A percentile compares a stretch with the other conserved stretches of the same genome.
phyloP scores from a whole-genome alignment of 2,797 vertebrate genomes.

The Manis crassicaudata region DNA sequence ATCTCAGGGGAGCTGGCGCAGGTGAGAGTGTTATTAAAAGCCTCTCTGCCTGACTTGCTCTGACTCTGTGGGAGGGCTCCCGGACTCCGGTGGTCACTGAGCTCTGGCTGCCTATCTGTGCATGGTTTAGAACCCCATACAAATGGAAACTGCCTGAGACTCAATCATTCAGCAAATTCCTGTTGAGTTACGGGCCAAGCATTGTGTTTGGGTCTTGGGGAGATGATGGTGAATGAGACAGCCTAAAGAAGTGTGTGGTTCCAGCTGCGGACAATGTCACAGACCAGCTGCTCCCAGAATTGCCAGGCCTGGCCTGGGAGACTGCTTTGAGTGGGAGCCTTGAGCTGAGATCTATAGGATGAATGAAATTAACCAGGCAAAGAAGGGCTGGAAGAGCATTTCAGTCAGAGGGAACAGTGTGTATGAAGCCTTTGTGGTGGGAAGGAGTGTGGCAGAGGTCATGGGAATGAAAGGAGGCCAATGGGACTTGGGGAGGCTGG shows the following conservation, averaged over 20 bases:
- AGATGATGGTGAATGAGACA: neutral
- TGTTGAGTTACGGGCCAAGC: neutral
- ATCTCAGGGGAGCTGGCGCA: slow-evolving; percentile 14
- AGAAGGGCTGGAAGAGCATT: neutral
- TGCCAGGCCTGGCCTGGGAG: neutral
- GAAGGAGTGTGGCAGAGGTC: neutral
- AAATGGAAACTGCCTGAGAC: neutral
- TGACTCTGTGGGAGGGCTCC: slow-evolving; percentile 28
- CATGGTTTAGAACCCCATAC: slow-evolving; percentile 39
- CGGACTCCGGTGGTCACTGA: slow-evolving; percentile 48
- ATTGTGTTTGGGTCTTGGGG: neutral
- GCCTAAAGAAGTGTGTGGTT: neutral
- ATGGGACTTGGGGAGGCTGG: neutral
- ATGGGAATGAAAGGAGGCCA: neutral
- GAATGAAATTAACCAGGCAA: neutral
- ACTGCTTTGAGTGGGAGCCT: neutral
- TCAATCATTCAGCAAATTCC: slow-evolving; percentile 1
- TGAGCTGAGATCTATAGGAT: neutral
- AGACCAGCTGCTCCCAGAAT: neutral
- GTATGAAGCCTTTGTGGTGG: slow-evolving; percentile 1
- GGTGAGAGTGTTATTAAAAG: slow-evolving; percentile 65
- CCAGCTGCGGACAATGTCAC: neutral
- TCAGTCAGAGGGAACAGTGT: neutral
- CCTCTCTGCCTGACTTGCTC: slow-evolving; percentile 56
- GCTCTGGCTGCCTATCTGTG: slow-evolving; percentile 54